A percentile compares a stretch with the other conserved stretches of the same genome.
Evolutionary conservation across 1,140 invertebrate genomes (phyloP).

Genomic region (Pseudoatta argentina): DNA sequence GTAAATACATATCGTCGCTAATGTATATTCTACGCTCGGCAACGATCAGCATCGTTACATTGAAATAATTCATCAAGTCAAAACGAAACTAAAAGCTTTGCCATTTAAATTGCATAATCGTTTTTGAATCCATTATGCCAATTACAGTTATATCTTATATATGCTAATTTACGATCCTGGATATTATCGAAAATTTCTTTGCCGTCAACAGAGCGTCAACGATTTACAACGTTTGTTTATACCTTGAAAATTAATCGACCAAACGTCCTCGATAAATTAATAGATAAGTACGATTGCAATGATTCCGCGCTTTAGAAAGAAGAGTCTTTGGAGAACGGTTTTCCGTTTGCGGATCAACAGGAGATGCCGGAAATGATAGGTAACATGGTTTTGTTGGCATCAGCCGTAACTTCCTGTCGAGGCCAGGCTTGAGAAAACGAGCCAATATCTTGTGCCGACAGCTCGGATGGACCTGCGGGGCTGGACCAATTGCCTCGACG

Average conservation of each 20-base stretch:
- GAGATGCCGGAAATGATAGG: conserved; percentile 60
- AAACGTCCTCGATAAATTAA: not conserved
- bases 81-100: conserved; percentile 46
- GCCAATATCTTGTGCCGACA: conserved; percentile 75
- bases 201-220: too few relatives aligned
- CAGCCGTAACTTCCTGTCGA: conserved; percentile 75
- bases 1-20: conserved; percentile 46
- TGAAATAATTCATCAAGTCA: conserved; percentile 47
- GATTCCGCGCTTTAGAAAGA: not conserved
- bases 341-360: conserved; percentile 24
- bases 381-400: conserved; percentile 68
- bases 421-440: conserved; percentile 67
- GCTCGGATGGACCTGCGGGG: conserved; percentile 40
- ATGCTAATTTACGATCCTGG: not conserved
- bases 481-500: conserved; percentile 63
- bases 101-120: conserved; percentile 24
- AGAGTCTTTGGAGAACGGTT: not conserved
- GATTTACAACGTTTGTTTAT: not conserved
- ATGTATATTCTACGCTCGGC: conserved; percentile 34
- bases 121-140: conserved; percentile 27
- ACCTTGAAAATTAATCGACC: conserved; percentile 2
- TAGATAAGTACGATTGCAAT: not conserved
- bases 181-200: conserved; percentile 23
- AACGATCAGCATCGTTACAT: not conserved
- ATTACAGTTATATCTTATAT: conserved; percentile 17